Base-by-base conservation (phyloP, 2,113 vertebrate species). In the Stegastes partitus region DNA sequence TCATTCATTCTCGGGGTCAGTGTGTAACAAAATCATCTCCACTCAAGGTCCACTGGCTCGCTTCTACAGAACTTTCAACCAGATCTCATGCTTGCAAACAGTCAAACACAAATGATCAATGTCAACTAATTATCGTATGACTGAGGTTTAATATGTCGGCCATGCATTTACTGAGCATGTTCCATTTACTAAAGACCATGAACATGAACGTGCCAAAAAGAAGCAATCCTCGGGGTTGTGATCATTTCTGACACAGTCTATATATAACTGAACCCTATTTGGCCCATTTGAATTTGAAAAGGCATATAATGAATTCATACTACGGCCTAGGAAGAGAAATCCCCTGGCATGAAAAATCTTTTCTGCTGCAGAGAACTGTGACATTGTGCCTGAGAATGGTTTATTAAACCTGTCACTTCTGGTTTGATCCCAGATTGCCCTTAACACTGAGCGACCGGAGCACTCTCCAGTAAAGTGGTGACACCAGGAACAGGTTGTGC, bases 361-460 rank as follows among this genome's bases (percentile, higher is more conserved):
- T 25, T 42, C 42, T 37, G 64, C 39, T 42, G 39, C 39, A 42
- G 39, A 42, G 39, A 42, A 42, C 44, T 34, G 34, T 15, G 50
- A 69, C 51, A 21, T 28, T 37, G 49, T 61, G 45, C 22, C 54
- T 28, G 7, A 58, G 8, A 57, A 44, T 18, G 64, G 23, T 77
- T 79, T 86, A 79, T 79, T 83, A 75, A 62, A 61, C 57, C 74
- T 79, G 85, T 83, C 90, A 88, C 81, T 66, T 86, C 68, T 66
- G 53, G 63, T 90, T 73, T 75, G 70, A 77, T 76, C 56, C 74
- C 55, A 49, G 42, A 49, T 51, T 61, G 51, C 51, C 47, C 53
- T 71, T 59, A 22, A 22, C 79, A 44, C 42, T 47, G 12, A 42
- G 39, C 39, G 12, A 42, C 39, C 11, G 70, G 34, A 71, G 49